Evolutionary conservation across 2,888 invertebrate species (phyloP).

Genomic region (Diachrysia chrysitis): DNA sequence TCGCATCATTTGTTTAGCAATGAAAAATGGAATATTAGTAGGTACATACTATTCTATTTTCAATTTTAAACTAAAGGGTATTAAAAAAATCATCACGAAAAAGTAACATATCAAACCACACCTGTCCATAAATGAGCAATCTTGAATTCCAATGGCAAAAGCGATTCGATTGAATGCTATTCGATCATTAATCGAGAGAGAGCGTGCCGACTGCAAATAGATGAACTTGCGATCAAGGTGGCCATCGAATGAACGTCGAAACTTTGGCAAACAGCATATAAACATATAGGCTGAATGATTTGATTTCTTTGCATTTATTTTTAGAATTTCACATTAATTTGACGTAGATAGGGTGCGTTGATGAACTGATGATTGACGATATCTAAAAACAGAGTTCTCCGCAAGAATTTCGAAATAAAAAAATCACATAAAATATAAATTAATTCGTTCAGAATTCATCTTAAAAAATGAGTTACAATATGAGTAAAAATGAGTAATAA

Average conservation of each 20-base stretch:
- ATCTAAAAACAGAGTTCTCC: no score
- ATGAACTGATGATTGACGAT: background rate
- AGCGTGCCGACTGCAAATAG: constrained; percentile 62
- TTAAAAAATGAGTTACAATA: no score
- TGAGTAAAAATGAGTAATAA: no score
- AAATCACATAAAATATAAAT: no score
- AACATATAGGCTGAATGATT: constrained; percentile 48
- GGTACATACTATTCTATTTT: background rate
- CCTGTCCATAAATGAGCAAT: constrained; percentile 56
- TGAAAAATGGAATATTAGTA: no score
- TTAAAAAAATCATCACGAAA: constrained; percentile 15
- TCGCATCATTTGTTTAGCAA: no score
- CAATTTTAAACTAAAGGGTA: constrained; percentile 6
- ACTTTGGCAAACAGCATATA: constrained; percentile 62
- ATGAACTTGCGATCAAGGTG: constrained; percentile 69
- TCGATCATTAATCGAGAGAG: constrained; percentile 65
- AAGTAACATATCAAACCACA: constrained; percentile 37
- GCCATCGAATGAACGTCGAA: constrained; percentile 64
- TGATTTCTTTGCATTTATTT: constrained; percentile 37
- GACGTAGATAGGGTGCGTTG: background rate
- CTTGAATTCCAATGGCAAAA: constrained; percentile 56
- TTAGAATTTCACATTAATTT: constrained; percentile 25
- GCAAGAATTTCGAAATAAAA: no score
- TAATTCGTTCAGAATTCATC: no score
- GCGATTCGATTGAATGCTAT: constrained; percentile 57